These are phyloP conservation scores for Drosophila cyrtoloma DNA, from an alignment of 2,888 invertebrate species.

Conservation along the genomic window DNA sequence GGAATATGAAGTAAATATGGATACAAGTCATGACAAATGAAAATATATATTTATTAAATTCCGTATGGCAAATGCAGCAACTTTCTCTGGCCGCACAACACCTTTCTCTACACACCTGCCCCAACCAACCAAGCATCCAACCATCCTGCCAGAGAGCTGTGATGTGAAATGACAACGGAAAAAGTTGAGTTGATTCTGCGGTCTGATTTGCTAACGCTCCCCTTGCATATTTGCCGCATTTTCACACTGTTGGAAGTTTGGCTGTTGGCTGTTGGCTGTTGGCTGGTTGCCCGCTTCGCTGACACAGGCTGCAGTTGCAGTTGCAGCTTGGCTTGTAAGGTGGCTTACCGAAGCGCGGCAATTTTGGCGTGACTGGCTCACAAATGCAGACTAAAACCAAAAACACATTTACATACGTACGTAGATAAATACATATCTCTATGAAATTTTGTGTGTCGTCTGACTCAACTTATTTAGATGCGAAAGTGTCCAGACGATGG, in stretches of 20 bases:
- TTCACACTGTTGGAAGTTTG: constrained; percentile 45
- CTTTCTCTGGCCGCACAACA: constrained; percentile 4
- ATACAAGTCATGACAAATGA: background rate
- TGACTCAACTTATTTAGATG: constrained; percentile 73
- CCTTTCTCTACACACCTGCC: background rate
- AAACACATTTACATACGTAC: background rate
- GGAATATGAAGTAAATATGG: background rate
- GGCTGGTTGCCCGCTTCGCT: constrained; percentile 48
- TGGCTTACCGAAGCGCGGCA: constrained; percentile 63
- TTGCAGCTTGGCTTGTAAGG: constrained; percentile 49
- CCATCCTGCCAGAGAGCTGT: background rate
- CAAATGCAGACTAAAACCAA: constrained; percentile 1
- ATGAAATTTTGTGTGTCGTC: constrained; percentile 20
- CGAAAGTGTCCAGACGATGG: constrained; percentile 68
- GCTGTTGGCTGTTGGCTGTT: constrained; percentile 44
- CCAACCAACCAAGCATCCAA: background rate
- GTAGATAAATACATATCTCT: background rate
- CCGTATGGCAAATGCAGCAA: background rate
- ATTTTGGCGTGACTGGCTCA: constrained; percentile 64
- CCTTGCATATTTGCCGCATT: constrained; percentile 63
- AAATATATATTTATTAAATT: background rate
- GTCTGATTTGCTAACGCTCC: constrained; percentile 55
- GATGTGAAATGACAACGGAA: constrained; percentile 28
- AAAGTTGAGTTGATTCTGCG: constrained; percentile 28
- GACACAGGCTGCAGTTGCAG: constrained; percentile 52